phyloP scores from a whole-genome alignment of 64 coral and sea anemone species.

The Montipora foliosa region DNA sequence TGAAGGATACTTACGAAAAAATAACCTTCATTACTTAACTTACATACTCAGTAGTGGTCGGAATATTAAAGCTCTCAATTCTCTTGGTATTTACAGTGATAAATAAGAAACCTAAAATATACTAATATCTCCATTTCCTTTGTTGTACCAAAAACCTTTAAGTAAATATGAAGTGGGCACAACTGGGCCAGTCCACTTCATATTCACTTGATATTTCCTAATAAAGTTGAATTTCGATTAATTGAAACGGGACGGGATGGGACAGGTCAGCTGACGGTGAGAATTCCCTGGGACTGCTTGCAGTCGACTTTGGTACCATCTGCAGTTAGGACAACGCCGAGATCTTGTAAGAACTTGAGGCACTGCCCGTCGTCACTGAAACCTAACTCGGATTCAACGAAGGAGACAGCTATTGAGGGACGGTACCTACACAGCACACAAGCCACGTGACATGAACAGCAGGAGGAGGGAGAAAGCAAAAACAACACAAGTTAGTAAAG shows the following conservation, averaged over 20 bases:
- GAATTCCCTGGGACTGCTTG: slow-evolving; percentile 49
- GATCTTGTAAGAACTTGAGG: slow-evolving; percentile 69
- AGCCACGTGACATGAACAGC: neutral
- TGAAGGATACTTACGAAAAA: slow-evolving; percentile 10
- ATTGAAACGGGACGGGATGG: neutral
- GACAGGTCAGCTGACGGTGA: slow-evolving; percentile 30
- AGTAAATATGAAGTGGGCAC: slow-evolving; percentile 28
- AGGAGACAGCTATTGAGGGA: slow-evolving; percentile 68
- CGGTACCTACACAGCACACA: slow-evolving; percentile 58
- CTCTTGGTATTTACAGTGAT: slow-evolving; percentile 15
- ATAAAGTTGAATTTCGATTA: neutral
- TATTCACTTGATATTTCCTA: slow-evolving; percentile 29
- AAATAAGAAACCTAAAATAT: slow-evolving; percentile 3
- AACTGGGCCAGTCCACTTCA: neutral
- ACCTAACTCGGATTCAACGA: slow-evolving; percentile 85
- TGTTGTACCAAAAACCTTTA: slow-evolving; percentile 7
- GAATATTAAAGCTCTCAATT: slow-evolving; percentile 7
- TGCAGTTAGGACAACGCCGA: slow-evolving; percentile 64
- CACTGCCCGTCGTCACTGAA: slow-evolving; percentile 73
- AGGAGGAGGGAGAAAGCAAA: slow-evolving; percentile 48
- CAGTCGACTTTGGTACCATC: slow-evolving; percentile 71
- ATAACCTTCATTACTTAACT: neutral
- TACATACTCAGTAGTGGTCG: neutral
- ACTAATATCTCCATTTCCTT: neutral
- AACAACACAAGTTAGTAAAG: slow-evolving; percentile 60